Conservation (phyloP, 1,140 invertebrate species). For the Papilio polyxenes region DNA sequence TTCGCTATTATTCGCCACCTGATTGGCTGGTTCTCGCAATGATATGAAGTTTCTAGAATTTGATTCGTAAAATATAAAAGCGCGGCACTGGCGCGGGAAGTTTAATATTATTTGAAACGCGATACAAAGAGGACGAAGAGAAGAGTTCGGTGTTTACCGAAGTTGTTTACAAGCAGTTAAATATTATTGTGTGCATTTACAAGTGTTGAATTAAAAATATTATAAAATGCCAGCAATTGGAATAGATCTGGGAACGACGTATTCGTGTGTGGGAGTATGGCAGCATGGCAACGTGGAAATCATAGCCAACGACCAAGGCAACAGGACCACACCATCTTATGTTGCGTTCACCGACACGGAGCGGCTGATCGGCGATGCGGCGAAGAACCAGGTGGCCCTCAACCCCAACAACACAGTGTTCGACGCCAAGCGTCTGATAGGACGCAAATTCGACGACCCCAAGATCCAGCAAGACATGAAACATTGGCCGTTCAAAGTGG, state of each 20-base stretch:
- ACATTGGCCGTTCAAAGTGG: conserved; percentile 88
- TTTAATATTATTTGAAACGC: conserved; percentile 26
- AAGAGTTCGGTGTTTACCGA: conserved; percentile 52
- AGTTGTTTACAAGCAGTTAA: conserved; percentile 45
- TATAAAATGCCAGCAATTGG: conserved; percentile 84
- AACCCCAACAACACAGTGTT: conserved; percentile 77
- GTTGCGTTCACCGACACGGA: conserved; percentile 69
- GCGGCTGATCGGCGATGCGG: conserved; percentile 32
- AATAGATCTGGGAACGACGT: conserved; percentile 91
- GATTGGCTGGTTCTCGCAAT: conserved; percentile 14
- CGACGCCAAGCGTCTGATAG: conserved; percentile 83
- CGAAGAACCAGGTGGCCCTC: conserved; percentile 35
- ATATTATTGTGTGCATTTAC: conserved; percentile 39
- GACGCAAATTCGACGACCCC: conserved; percentile 84
- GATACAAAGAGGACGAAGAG: conserved; percentile 11
- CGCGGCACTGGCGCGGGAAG: conserved; percentile 28
- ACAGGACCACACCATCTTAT: conserved; percentile 94
- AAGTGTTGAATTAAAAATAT: conserved; percentile 15
- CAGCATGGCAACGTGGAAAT: conserved; percentile 97
- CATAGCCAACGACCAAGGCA: conserved; percentile 97
- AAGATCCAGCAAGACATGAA: conserved; percentile 89
- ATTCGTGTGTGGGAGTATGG: conserved; percentile 93
- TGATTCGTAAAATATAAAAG: conserved; percentile 33
- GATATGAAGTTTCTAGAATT: conserved; percentile 32
- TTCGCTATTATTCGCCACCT: not conserved